These are phyloP conservation scores for Holocentrus rufus DNA, from an alignment of 2,797 vertebrate genomes.

Conservation along the genomic window DNA sequence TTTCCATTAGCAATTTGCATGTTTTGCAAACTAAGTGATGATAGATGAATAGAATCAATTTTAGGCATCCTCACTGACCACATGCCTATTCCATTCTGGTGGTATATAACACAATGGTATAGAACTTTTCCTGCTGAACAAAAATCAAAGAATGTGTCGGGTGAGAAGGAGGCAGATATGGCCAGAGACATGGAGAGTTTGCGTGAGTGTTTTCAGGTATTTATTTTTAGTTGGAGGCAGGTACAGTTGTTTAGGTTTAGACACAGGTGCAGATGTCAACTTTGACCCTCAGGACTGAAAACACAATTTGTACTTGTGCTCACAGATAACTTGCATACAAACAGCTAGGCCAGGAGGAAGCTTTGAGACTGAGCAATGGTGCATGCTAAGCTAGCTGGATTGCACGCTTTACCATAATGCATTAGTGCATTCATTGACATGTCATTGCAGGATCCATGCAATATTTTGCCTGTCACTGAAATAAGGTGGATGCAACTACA, in stretches of 20 bases:
- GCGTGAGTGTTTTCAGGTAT: slow-evolving; percentile 47
- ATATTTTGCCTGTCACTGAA: neutral
- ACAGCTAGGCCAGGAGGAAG: neutral
- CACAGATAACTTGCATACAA: slow-evolving; percentile 11
- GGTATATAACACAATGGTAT: neutral
- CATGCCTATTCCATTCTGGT: too few species aligned
- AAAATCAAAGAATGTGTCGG: slow-evolving; percentile 5
- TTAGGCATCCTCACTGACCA: too few species aligned
- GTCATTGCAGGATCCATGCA: neutral
- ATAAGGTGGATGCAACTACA: neutral
- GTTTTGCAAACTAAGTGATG: neutral
- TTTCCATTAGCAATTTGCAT: neutral
- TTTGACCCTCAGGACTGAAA: slow-evolving; percentile 73
- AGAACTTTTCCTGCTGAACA: slow-evolving; percentile 8
- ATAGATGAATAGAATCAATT: too few species aligned
- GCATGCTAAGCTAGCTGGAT: neutral
- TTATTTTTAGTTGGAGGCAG: slow-evolving; percentile 67
- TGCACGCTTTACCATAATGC: neutral
- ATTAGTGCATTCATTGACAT: neutral
- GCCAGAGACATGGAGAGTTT: slow-evolving; percentile 4
- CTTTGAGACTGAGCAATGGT: slow-evolving; percentile 23
- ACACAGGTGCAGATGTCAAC: slow-evolving; percentile 81
- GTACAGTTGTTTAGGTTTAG: slow-evolving; percentile 82
- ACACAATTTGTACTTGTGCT: slow-evolving; percentile 42
- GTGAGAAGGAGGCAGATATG: slow-evolving; percentile 10